A percentile compares a stretch with the other conserved stretches of the same genome.
phyloP scores from a whole-genome alignment of 2,113 vertebrate genomes.

The Megaleporinus macrocephalus region DNA sequence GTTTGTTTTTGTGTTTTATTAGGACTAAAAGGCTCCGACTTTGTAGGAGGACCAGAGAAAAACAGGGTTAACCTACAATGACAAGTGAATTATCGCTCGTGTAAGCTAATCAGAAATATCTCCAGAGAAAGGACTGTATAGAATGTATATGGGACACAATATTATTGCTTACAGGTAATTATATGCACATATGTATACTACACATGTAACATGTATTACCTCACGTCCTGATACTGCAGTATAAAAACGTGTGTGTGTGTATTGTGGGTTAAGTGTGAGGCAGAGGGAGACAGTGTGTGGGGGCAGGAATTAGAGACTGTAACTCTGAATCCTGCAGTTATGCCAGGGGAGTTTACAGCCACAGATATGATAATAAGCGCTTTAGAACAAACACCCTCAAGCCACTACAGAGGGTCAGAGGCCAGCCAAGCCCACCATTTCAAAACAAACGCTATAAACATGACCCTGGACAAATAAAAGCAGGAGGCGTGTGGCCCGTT shows the following conservation, averaged over 20 bases:
- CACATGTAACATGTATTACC: neutral
- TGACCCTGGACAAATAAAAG: slow-evolving; percentile 1
- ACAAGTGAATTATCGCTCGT: no score
- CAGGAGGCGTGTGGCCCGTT: neutral
- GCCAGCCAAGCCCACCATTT: neutral
- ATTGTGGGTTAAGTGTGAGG: neutral
- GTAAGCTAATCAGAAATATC: no score
- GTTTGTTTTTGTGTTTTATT: neutral
- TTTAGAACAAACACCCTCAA: slow-evolving; percentile 38
- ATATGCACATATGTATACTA: neutral
- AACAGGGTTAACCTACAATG: no score
- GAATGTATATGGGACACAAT: no score
- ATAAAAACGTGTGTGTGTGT: neutral
- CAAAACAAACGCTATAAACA: slow-evolving; percentile 20
- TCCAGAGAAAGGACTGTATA: no score
- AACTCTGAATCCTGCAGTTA: slow-evolving; percentile 9
- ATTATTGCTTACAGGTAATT: no score
- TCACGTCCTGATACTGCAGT: neutral
- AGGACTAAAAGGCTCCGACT: neutral
- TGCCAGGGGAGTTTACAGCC: slow-evolving; percentile 46
- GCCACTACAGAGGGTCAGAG: slow-evolving; percentile 35
- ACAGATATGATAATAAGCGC: slow-evolving; percentile 42
- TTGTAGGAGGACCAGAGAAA: neutral
- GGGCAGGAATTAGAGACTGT: slow-evolving; percentile 32
- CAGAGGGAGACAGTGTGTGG: slow-evolving; percentile 1